phyloP scores from a whole-genome alignment of 2,888 invertebrate species.

The Leptinotarsa peninsularis region DNA sequence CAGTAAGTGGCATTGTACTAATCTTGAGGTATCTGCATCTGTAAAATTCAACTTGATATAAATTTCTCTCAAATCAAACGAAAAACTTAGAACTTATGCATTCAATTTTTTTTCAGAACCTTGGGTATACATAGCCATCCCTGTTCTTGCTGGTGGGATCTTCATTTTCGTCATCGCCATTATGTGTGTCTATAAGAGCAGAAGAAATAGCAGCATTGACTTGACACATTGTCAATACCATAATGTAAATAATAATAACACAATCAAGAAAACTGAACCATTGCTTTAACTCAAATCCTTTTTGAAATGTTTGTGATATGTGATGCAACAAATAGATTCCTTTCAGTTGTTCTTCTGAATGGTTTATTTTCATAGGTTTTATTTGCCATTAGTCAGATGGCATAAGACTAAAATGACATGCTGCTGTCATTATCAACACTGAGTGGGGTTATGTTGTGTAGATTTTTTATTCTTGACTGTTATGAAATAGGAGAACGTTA shows the following conservation, averaged over 20 bases:
- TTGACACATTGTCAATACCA: conserved; percentile 48
- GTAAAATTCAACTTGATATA: too few relatives aligned
- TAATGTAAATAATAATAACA: conserved; percentile 50
- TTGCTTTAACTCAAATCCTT: conserved; percentile 33
- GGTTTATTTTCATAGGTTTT: conserved; percentile 18
- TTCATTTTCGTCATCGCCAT: conserved; percentile 34
- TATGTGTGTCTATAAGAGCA: conserved; percentile 45
- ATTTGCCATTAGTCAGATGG: background rate
- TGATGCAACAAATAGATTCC: conserved; percentile 31
- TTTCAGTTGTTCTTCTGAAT: conserved; percentile 5
- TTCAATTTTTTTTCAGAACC: conserved; percentile 34
- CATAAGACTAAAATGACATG: background rate
- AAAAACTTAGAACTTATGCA: background rate
- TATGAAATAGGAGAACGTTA: conserved; percentile 35
- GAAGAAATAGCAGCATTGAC: conserved; percentile 48
- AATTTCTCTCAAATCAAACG: too few relatives aligned
- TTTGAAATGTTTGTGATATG: conserved; percentile 35
- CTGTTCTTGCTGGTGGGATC: conserved; percentile 31
- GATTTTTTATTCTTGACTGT: conserved; percentile 30
- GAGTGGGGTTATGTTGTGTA: conserved; percentile 10
- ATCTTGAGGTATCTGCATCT: too few relatives aligned
- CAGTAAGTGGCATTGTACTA: too few relatives aligned
- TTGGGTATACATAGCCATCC: conserved; percentile 35
- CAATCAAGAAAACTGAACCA: conserved; percentile 48
- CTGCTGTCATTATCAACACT: conserved; percentile 10